Base-by-base conservation (phyloP, 2,113 vertebrate genomes). In the Etia nguti region DNA sequence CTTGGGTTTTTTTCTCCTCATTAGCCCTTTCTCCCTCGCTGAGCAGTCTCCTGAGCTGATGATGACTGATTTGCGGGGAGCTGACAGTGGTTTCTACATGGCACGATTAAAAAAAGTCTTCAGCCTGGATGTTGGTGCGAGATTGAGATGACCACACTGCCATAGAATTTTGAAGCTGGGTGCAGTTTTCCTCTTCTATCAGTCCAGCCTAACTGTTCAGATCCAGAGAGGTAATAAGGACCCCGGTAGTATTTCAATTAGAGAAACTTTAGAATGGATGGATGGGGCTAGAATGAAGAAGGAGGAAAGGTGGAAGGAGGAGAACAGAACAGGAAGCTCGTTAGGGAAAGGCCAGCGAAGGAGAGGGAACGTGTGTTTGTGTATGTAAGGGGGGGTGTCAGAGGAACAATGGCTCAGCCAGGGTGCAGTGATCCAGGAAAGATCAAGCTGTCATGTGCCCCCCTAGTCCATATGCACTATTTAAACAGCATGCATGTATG, bases 371-470 rank as follows among this genome's bases (percentile, higher is more conserved):
- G 87, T 87, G 79, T 92, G 82, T 84, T 54, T 87, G 46, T 86
- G 70, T 83, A 68, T 91, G 88, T 84, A 75, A 80, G 46, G 13
- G 16, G 16, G 36, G 57, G 55, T 79, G 60, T 91, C 81, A 79
- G 79, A 92, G 89, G 90, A 95, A 95, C 95, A 96, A 94, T 91
- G 87, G 88, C 55, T 83, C 88, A 88, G 93, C 90, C 92, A 93
- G 90, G 84, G 91, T 94, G 90, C 95, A 96, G 89, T 95, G 95
- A 96, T 95, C 91, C 96, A 94, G 92, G 91, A 84, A 96, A 91
- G 93, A 91, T 92, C 96, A 95, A 97, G 94, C 96, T 96, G 96
- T 96, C 84, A 84, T 92, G 92, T 91, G 90, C 88, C 92, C 90
- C 92, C 86, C 70, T 52, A 22, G 89, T 94, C 92, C 96, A 94